Evolutionary conservation across 2,113 vertebrate genomes (phyloP).

Genomic region (Tretioscincus oriximinensis): DNA sequence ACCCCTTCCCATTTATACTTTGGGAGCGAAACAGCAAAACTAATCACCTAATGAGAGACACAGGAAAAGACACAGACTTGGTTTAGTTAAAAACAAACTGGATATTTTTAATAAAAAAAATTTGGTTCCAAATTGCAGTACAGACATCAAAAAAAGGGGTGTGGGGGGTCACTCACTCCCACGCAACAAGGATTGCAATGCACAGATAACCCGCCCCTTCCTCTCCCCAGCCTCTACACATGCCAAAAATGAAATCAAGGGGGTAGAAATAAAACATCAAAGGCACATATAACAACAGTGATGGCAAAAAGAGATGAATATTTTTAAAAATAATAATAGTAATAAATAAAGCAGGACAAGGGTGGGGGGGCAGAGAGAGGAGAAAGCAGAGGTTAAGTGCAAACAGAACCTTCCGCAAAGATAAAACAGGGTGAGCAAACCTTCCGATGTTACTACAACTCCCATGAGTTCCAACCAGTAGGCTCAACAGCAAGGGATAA

Average conservation of each 20-base stretch:
- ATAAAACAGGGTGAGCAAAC: no score
- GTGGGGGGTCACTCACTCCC: constrained; percentile 82
- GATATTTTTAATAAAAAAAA: constrained; percentile 92
- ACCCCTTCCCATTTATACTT: constrained; percentile 56
- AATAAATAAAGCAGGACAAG: not conserved
- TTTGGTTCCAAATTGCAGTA: constrained; percentile 91
- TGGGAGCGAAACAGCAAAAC: constrained; percentile 72
- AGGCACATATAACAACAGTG: constrained; percentile 59
- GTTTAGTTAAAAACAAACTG: constrained; percentile 92
- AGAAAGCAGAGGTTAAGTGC: constrained; percentile 59
- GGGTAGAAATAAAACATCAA: constrained; percentile 31
- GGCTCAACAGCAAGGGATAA: no score
- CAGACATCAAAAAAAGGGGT: constrained; percentile 78
- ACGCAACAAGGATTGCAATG: constrained; percentile 82
- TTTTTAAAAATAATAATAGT: constrained; percentile 22
- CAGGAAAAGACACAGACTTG: constrained; percentile 95
- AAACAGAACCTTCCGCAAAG: constrained; percentile 63
- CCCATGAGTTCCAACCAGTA: no score
- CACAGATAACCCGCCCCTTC: constrained; percentile 54
- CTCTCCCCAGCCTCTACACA: constrained; percentile 73
- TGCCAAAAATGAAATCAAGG: constrained; percentile 46
- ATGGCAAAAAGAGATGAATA: constrained; percentile 52
- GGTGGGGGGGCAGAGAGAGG: constrained; percentile 24
- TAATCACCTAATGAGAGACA: constrained; percentile 84
- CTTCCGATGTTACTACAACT: no score